Percentiles rank a stretch among this genome's conserved stretches.
phyloP scores from a whole-genome alignment of 2,113 vertebrate genomes.

The Ochotona curzoniae region DNA sequence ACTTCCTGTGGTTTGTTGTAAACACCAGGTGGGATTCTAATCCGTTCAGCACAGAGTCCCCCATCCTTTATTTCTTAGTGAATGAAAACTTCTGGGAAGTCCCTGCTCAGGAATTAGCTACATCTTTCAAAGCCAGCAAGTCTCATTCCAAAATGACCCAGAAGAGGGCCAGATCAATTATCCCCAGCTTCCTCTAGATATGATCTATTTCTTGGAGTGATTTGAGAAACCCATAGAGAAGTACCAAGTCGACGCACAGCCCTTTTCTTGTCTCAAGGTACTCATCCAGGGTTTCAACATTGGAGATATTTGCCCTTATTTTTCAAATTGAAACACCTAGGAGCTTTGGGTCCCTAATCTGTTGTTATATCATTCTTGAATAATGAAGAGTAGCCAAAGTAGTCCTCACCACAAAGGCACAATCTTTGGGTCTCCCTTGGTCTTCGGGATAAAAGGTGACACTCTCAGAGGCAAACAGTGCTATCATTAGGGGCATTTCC shows the following conservation, averaged over 20 bases:
- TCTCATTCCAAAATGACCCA: constrained; percentile 39
- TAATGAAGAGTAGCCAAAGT: not conserved
- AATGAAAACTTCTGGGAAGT: constrained; percentile 67
- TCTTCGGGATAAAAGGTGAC: not conserved
- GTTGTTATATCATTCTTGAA: not conserved
- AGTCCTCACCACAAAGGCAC: not conserved
- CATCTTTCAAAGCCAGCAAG: not conserved
- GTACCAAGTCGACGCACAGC: not conserved
- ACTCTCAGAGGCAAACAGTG: not conserved
- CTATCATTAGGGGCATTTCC: not conserved
- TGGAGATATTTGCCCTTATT: not conserved
- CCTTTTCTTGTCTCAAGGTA: not conserved
- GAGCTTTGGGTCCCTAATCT: not conserved
- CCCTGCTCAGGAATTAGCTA: constrained; percentile 51
- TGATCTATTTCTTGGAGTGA: not conserved
- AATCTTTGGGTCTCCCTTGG: not conserved
- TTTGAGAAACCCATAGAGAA: not conserved
- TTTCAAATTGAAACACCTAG: not conserved
- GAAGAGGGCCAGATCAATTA: not conserved
- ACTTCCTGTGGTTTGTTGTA: constrained; percentile 73
- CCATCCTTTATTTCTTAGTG: constrained; percentile 38
- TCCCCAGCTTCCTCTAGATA: not conserved
- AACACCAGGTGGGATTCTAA: constrained; percentile 78
- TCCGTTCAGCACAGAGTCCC: constrained; percentile 47
- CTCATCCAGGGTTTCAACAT: not conserved